Conservation (phyloP, 2,888 invertebrate species). For the Morpho achilles region DNA sequence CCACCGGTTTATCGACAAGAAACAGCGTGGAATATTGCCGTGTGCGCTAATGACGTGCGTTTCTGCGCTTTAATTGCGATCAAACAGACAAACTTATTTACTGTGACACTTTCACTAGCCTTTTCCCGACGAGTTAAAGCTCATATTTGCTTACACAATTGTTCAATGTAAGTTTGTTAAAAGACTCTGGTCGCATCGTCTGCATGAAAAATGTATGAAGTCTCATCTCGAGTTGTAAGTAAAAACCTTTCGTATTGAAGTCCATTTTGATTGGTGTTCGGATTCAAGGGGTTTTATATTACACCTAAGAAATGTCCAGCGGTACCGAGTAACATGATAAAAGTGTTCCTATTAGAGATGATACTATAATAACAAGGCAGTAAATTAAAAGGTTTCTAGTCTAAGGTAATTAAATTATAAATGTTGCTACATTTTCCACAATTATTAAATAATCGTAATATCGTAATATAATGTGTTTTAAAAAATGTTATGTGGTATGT, state of each 20-base stretch:
- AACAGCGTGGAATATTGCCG: constrained; percentile 76
- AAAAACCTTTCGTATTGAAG: constrained; percentile 60
- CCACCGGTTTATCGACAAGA: constrained; percentile 52
- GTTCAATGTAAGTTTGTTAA: constrained; percentile 32
- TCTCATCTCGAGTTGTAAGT: constrained; percentile 52
- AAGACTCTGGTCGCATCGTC: constrained; percentile 47
- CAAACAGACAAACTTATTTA: constrained; percentile 54
- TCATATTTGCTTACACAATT: constrained; percentile 18
- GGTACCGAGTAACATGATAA: constrained; percentile 29
- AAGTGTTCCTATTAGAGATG: constrained; percentile 27
- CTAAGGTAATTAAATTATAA: neutral
- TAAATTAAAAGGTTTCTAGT: constrained; percentile 26
- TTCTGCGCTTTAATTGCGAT: constrained; percentile 75
- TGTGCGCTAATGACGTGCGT: constrained; percentile 72
- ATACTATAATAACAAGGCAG: constrained; percentile 23
- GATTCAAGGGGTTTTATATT: constrained; percentile 61
- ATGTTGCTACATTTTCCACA: constrained; percentile 2
- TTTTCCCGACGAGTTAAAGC: constrained; percentile 29
- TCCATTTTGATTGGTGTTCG: constrained; percentile 64
- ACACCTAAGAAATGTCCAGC: constrained; percentile 35
- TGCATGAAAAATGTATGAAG: constrained; percentile 75
- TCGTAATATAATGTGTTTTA: too few relatives aligned
- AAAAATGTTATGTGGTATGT: too few relatives aligned
- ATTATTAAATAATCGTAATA: neutral
- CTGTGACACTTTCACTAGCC: constrained; percentile 19